Evolutionary conservation across 2,888 invertebrate species (phyloP).

Genomic region (Oscheius sp.): DNA sequence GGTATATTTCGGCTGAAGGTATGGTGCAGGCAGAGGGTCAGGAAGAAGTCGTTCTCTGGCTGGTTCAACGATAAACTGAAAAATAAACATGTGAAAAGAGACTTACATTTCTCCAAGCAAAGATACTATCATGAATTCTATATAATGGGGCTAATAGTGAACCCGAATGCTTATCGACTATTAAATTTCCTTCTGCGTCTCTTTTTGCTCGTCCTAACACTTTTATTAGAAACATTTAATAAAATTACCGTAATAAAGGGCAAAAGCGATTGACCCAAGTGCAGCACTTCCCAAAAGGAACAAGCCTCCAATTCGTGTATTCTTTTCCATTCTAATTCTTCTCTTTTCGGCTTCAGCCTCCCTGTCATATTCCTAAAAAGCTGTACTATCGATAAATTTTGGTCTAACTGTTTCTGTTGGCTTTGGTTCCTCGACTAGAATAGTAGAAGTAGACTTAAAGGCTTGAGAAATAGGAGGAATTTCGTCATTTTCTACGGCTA

Average conservation of each 20-base stretch:
- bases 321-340: slow-evolving; percentile 54
- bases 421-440: too few species aligned
- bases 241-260: slow-evolving; percentile 57
- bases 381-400: too few species aligned
- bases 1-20: slow-evolving; percentile 92
- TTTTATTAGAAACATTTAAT: neutral
- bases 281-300: slow-evolving; percentile 43
- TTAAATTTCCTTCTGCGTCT: slow-evolving; percentile 55
- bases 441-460: too few species aligned
- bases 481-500: too few species aligned
- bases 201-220: slow-evolving; percentile 50
- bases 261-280: slow-evolving; percentile 55
- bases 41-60: slow-evolving; percentile 91
- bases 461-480: too few species aligned
- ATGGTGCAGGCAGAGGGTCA: slow-evolving; percentile 87
- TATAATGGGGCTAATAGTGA: slow-evolving; percentile 58
- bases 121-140: slow-evolving; percentile 56
- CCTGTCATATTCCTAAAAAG: too few species aligned
- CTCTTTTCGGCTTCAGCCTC: too few species aligned
- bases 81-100: too few species aligned
- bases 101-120: slow-evolving; percentile 59
- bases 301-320: slow-evolving; percentile 53
- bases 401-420: too few species aligned
- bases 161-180: slow-evolving; percentile 56
- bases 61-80: slow-evolving; percentile 81